phyloP scores from a whole-genome alignment of 2,888 invertebrate genomes.

The Gibbula magus region DNA sequence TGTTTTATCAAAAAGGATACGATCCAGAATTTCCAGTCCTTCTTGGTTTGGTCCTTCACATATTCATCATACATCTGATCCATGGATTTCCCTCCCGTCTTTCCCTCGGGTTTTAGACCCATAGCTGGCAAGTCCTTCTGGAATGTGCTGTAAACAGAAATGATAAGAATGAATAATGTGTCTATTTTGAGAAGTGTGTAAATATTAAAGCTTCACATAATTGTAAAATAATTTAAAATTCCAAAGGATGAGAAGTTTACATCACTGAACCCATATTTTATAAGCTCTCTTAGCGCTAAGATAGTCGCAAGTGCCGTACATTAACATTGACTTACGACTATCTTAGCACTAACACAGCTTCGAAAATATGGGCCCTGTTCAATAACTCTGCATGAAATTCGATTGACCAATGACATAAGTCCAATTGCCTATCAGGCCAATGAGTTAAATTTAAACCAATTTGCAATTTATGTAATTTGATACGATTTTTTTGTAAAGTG shows the following conservation, averaged over 20 bases:
- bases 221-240: too few relatives aligned
- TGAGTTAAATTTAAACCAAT: background rate
- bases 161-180: background rate
- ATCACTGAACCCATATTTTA: too few relatives aligned
- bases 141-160: background rate
- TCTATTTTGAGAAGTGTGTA: too few relatives aligned
- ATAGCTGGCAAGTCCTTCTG: slow-evolving; percentile 10
- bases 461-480: background rate
- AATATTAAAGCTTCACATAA: too few relatives aligned
- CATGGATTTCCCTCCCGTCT: background rate
- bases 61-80: background rate
- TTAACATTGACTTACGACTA: too few relatives aligned
- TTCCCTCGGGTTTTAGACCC: background rate
- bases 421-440: too few relatives aligned
- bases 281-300: too few relatives aligned
- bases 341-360: too few relatives aligned
- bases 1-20: background rate
- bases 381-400: background rate
- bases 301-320: too few relatives aligned
- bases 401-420: background rate
- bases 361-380: too few relatives aligned
- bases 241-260: too few relatives aligned
- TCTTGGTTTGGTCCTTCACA: background rate
- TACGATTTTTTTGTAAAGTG: too few relatives aligned
- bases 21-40: slow-evolving; percentile 23